These are phyloP conservation scores for Plectrocnemia conspersa DNA, from an alignment of 1,140 invertebrate genomes.

Conservation along the genomic window DNA sequence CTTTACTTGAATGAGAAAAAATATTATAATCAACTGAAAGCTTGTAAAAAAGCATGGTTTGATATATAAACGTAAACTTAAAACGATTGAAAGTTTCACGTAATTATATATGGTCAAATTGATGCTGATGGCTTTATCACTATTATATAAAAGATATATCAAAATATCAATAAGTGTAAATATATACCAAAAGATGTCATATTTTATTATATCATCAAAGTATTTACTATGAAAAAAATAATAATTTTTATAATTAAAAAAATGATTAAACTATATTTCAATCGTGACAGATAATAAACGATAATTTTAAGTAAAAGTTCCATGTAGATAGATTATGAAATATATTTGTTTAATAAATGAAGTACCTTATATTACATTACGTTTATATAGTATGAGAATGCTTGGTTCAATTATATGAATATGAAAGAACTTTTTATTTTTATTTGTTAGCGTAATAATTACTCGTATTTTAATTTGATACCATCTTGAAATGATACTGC, in stretches of 20 bases:
- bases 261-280: conserved; percentile 15
- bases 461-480: too few relatives aligned
- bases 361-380: conserved; percentile 4
- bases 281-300: conserved; percentile 35
- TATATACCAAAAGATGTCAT: conserved; percentile 22
- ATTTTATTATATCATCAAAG: conserved; percentile 23
- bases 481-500: background rate
- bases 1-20: background rate
- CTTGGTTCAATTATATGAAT: too few relatives aligned
- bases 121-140: conserved; percentile 15
- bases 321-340: conserved; percentile 20
- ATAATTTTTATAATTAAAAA: conserved; percentile 11
- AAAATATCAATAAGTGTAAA: conserved; percentile 11
- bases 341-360: conserved; percentile 19
- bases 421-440: too few relatives aligned
- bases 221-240: conserved; percentile 12
- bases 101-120: conserved; percentile 4
- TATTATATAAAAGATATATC: conserved; percentile 21
- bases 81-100: background rate
- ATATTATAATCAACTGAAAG: background rate
- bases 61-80: too few relatives aligned
- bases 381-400: too few relatives aligned
- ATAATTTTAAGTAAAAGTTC: conserved; percentile 31
- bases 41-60: conserved; percentile 16
- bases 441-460: too few relatives aligned